Evolutionary conservation across 2,113 vertebrate genomes (phyloP), one percentile per base, ranked within the genome.

Genomic region (Muscicapa adusta): DNA sequence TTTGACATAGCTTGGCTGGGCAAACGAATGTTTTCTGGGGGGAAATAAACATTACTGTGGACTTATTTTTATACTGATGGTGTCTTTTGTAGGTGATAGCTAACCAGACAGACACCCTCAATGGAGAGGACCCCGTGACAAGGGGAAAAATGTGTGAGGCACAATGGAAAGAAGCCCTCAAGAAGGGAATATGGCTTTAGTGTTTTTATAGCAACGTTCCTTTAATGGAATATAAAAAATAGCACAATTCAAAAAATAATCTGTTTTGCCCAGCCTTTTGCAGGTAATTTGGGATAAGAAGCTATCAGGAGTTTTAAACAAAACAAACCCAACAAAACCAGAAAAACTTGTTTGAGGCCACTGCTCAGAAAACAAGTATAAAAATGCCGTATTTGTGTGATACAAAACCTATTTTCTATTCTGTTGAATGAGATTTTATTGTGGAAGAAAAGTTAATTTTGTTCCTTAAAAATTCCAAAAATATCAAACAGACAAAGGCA

Each of bases 221-320:
- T 85, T 80, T 95, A 92, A 74, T 48, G 91, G 97, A 89, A 93
- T 84, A 80, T 40, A 66, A 95, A 89, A 67, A 60, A 93, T 96
- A 97, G 96, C 86, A 88, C 95, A 95, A 92, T 96, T 94, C 56
- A 79, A 33, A 89, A 67, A 95, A 45, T 50, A 81, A 90, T 96
- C 89, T 96, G 66, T 96, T 97, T 96, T 97, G 95, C 98, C 97
- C 97, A 97, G 97, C 97, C 97, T 98, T 98, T 98, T 98, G 97
- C 97, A 97, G 96, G 97, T 97, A 87, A 96, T 95, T 94, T 95
- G 89, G 96, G 95, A 89, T 98, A 96, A 97, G 97, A 97, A 97
- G 93, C 97, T 96, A 85, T 92, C 96, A 97, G 93, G 97, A 97
- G 93, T 98, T 98, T 89, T 54, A 92, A 92, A 68, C 48, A 86